Conservation (phyloP, 1,140 invertebrate genomes). For the Pachypsylla venusta region DNA sequence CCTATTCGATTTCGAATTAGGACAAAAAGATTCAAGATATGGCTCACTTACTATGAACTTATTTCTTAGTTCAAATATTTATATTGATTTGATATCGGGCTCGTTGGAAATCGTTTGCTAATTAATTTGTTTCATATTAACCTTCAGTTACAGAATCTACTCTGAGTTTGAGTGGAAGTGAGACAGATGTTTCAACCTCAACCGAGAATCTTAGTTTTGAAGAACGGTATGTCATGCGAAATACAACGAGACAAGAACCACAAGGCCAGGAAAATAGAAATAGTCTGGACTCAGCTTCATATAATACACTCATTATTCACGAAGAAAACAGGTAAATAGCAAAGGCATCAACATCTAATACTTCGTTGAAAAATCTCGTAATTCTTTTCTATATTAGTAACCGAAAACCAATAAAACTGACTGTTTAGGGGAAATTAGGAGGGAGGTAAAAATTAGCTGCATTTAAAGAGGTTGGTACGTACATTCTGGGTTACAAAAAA, state of each 20-base stretch:
- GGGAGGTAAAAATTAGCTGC: no score
- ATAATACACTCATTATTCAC: constrained; percentile 66
- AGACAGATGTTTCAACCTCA: constrained; percentile 79
- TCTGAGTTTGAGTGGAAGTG: constrained; percentile 59
- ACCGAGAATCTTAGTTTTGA: constrained; percentile 78
- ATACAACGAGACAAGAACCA: constrained; percentile 66
- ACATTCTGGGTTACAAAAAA: no score
- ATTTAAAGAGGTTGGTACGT: no score
- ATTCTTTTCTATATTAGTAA: not conserved
- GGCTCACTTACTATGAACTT: no score
- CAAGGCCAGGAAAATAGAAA: constrained; percentile 78
- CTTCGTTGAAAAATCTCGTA: constrained; percentile 1
- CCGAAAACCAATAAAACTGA: constrained; percentile 1
- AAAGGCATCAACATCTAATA: constrained; percentile 6
- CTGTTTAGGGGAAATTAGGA: not conserved
- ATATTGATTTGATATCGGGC: no score
- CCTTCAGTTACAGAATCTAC: not conserved
- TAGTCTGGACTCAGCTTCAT: constrained; percentile 56
- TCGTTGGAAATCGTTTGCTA: no score
- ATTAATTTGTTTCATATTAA: no score
- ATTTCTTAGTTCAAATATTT: no score
- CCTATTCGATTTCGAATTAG: no score
- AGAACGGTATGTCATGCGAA: constrained; percentile 64
- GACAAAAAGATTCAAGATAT: no score
- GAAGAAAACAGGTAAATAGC: constrained; percentile 29